phyloP scores from a whole-genome alignment of 1,140 invertebrate genomes.

The Planococcus citri region DNA sequence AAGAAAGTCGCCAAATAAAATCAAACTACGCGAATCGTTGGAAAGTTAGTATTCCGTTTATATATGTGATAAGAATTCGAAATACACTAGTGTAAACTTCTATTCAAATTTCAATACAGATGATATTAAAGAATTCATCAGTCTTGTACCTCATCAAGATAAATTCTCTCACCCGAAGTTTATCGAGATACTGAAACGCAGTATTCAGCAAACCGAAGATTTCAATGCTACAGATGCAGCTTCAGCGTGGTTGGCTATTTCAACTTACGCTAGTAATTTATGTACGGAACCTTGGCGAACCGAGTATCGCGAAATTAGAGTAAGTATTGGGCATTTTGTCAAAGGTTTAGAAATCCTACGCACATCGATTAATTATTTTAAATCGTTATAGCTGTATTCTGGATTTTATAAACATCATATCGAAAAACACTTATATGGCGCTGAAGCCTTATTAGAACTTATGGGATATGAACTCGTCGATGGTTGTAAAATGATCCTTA shows the following conservation, averaged over 20 bases:
- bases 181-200: slow-evolving; percentile 55
- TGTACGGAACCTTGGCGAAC: slow-evolving; percentile 75
- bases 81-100: too few species aligned
- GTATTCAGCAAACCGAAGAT: slow-evolving; percentile 48
- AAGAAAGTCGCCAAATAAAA: not conserved
- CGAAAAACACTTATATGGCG: slow-evolving; percentile 58
- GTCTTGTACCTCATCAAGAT: slow-evolving; percentile 58
- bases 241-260: slow-evolving; percentile 68
- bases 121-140: slow-evolving; percentile 61
- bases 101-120: slow-evolving; percentile 35
- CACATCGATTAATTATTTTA: not conserved
- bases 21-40: not conserved
- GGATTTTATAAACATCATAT: slow-evolving; percentile 79
- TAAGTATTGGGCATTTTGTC: slow-evolving; percentile 33
- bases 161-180: slow-evolving; percentile 66
- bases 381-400: slow-evolving; percentile 54
- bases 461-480: slow-evolving; percentile 63
- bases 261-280: slow-evolving; percentile 71
- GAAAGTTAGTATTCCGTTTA: not conserved
- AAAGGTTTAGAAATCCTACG: not conserved
- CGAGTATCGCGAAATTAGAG: slow-evolving; percentile 67
- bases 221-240: slow-evolving; percentile 69
- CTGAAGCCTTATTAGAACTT: slow-evolving; percentile 57
- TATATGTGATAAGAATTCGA: not conserved
- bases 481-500: slow-evolving; percentile 43